Conservation (phyloP, 1,140 invertebrate genomes). For the Euschistus heros region DNA sequence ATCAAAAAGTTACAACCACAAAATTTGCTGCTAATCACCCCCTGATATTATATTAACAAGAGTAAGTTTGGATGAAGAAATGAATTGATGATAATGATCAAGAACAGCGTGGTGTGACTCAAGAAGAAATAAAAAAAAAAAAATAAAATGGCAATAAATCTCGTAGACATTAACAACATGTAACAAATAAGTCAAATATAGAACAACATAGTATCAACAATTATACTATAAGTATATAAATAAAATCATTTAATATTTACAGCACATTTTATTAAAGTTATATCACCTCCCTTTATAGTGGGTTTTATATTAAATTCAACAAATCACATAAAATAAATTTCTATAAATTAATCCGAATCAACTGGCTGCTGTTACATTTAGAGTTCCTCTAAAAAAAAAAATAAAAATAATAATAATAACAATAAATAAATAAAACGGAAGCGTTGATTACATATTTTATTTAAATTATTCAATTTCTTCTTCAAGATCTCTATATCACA, state of each 20-base stretch:
- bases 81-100: neutral
- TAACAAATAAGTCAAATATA: constrained; percentile 7
- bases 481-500: neutral
- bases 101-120: neutral
- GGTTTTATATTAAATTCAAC: neutral
- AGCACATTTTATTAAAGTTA: neutral
- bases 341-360: constrained; percentile 11
- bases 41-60: neutral
- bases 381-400: neutral
- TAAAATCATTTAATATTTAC: constrained; percentile 2
- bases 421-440: neutral
- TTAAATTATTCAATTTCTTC: too few species aligned
- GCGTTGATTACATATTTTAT: too few species aligned
- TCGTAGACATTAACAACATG: neutral
- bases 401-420: neutral
- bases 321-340: constrained; percentile 2
- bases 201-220: constrained; percentile 10
- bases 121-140: neutral
- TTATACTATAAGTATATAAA: neutral
- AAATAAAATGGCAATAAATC: neutral
- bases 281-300: neutral
- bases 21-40: neutral
- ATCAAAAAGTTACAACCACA: constrained; percentile 15
- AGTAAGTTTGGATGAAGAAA: neutral
- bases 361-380: neutral